A percentile compares a stretch with the other conserved stretches of the same genome.
Evolutionary conservation across 2,888 invertebrate genomes (phyloP).

Genomic region (Agrochola lychnidis): DNA sequence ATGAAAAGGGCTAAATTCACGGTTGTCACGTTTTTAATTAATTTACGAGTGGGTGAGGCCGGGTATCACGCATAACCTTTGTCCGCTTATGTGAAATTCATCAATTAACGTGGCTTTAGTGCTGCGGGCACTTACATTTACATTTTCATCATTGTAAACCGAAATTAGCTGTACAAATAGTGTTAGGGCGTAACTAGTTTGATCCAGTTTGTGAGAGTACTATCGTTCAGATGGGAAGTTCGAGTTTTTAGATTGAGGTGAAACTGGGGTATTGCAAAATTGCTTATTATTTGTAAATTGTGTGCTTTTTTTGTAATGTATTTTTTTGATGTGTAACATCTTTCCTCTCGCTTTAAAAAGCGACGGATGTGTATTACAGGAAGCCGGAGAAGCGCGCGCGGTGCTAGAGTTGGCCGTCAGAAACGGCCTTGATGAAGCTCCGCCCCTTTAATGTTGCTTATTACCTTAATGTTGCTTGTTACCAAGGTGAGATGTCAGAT

Average conservation of each 20-base stretch:
- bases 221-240: neutral
- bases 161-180: slow-evolving; percentile 52
- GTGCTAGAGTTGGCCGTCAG: too few species aligned
- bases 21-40: slow-evolving; percentile 89
- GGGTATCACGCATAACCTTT: slow-evolving; percentile 77
- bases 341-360: too few species aligned
- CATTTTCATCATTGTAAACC: slow-evolving; percentile 62
- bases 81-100: slow-evolving; percentile 79
- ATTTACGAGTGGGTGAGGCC: slow-evolving; percentile 82
- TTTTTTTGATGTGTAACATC: too few species aligned
- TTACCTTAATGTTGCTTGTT: too few species aligned
- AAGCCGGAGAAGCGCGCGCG: too few species aligned
- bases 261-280: neutral
- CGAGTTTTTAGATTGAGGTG: slow-evolving; percentile 19
- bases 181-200: slow-evolving; percentile 32
- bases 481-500: too few species aligned
- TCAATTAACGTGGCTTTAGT: slow-evolving; percentile 79
- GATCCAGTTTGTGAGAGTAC: slow-evolving; percentile 16
- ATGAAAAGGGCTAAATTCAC: slow-evolving; percentile 83
- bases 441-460: too few species aligned
- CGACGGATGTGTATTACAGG: too few species aligned
- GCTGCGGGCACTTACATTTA: slow-evolving; percentile 67
- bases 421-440: too few species aligned
- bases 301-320: neutral
- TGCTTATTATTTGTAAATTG: neutral